Conservation (phyloP, 2,113 vertebrate genomes). For the Scomber scombrus region DNA sequence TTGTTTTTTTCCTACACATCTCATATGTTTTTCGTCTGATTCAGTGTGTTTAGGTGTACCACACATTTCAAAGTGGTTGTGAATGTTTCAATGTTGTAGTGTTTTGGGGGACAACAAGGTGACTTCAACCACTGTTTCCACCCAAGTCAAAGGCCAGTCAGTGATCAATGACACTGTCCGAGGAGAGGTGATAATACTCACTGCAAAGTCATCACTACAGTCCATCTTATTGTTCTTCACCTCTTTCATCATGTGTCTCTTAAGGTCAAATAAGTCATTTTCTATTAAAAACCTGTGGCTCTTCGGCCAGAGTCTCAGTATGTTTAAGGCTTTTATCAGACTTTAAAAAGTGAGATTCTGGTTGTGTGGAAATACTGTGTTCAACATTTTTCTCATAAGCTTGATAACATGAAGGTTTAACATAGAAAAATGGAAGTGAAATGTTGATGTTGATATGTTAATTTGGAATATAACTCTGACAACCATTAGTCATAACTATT, state of each 20-base stretch:
- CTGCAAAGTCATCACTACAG: conserved; percentile 17
- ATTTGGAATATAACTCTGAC: background rate
- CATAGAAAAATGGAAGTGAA: background rate
- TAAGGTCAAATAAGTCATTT: background rate
- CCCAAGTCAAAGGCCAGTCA: conserved; percentile 20
- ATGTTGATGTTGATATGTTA: background rate
- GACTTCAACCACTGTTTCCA: conserved; percentile 15
- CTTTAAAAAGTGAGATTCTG: background rate
- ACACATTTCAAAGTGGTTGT: background rate
- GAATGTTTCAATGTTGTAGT: background rate
- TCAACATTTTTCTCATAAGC: background rate
- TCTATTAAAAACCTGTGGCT: background rate
- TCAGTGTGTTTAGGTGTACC: background rate
- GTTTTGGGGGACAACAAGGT: conserved; percentile 22
- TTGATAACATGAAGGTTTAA: background rate
- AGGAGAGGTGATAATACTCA: conserved; percentile 2
- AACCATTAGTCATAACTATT: background rate
- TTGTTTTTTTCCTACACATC: no score
- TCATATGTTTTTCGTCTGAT: no score
- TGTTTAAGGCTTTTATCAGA: background rate
- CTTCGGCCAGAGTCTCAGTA: background rate
- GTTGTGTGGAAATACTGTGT: background rate
- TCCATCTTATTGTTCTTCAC: conserved; percentile 38
- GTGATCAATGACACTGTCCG: conserved; percentile 34
- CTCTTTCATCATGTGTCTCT: background rate